Conservation (phyloP, 2,797 vertebrate species). For the Numenius phaeopus region DNA sequence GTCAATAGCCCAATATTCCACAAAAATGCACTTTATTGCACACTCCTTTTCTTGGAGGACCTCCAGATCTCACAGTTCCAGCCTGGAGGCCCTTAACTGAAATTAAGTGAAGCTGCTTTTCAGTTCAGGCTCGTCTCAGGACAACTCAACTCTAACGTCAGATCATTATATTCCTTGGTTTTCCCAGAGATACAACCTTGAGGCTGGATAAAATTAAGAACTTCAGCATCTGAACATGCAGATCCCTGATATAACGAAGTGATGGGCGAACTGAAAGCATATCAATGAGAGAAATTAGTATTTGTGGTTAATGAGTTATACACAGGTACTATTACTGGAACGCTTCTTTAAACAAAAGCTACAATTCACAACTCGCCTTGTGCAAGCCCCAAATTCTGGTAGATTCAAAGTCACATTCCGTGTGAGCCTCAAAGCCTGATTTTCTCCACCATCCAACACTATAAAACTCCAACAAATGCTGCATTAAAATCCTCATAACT, state of each 20-base stretch:
- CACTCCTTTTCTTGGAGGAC: not conserved
- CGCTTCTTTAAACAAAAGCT: not conserved
- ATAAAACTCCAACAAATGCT: not conserved
- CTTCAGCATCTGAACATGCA: not conserved
- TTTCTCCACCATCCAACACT: not conserved
- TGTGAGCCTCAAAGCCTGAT: not conserved
- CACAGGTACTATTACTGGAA: not conserved
- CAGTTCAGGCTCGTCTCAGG: not conserved
- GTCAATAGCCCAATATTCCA: not conserved
- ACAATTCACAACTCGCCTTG: not conserved
- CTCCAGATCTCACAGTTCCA: not conserved
- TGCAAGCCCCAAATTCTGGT: not conserved
- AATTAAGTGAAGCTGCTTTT: not conserved
- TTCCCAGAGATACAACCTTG: not conserved
- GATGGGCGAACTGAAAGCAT: not conserved
- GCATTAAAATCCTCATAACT: conserved; percentile 23
- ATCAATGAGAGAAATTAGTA: not conserved
- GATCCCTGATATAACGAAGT: not conserved
- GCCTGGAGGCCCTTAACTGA: not conserved
- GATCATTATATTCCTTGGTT: not conserved
- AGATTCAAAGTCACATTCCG: not conserved
- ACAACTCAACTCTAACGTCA: not conserved
- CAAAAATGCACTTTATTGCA: not conserved
- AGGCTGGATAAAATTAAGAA: not conserved
- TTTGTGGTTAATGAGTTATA: not conserved